Conservation (phyloP, 2,888 invertebrate species). For the Polydrusus pterygomalis region DNA sequence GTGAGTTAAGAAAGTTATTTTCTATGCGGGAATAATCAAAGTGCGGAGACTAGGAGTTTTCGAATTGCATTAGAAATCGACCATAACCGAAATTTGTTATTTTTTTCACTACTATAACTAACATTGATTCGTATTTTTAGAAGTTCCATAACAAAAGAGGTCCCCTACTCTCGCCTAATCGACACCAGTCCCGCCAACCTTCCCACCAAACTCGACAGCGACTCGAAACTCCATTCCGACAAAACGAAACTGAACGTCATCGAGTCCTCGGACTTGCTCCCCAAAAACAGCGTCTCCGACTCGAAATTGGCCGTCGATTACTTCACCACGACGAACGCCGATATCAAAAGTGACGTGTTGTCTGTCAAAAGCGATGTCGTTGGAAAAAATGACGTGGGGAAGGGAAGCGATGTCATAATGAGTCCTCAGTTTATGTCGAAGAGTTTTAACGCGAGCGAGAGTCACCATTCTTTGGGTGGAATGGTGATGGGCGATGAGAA, state of each 20-base stretch:
- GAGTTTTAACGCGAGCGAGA: constrained; percentile 78
- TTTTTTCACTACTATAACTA: too few species aligned
- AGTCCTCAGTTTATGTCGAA: constrained; percentile 73
- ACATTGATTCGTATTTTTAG: constrained; percentile 56
- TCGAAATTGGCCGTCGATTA: constrained; percentile 89
- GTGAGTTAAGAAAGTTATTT: too few species aligned
- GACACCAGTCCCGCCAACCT: constrained; percentile 76
- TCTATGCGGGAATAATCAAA: too few species aligned
- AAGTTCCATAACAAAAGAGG: constrained; percentile 74
- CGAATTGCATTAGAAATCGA: background rate
- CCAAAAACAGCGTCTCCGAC: constrained; percentile 90
- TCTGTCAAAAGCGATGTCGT: constrained; percentile 58
- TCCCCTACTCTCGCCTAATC: constrained; percentile 87
- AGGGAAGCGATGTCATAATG: constrained; percentile 59
- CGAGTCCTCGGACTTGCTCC: constrained; percentile 72
- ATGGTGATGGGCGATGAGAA: constrained; percentile 76
- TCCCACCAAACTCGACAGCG: constrained; percentile 79
- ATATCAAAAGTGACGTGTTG: constrained; percentile 53
- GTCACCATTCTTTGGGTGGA: constrained; percentile 79
- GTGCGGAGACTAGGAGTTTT: too few species aligned
- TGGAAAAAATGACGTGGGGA: constrained; percentile 14
- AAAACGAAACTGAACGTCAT: constrained; percentile 69
- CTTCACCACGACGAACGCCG: constrained; percentile 72
- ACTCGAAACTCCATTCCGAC: constrained; percentile 80
- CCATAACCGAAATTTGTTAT: too few species aligned